phyloP scores from a whole-genome alignment of 2,797 vertebrate genomes.

The Rhinatrema bivittatum region DNA sequence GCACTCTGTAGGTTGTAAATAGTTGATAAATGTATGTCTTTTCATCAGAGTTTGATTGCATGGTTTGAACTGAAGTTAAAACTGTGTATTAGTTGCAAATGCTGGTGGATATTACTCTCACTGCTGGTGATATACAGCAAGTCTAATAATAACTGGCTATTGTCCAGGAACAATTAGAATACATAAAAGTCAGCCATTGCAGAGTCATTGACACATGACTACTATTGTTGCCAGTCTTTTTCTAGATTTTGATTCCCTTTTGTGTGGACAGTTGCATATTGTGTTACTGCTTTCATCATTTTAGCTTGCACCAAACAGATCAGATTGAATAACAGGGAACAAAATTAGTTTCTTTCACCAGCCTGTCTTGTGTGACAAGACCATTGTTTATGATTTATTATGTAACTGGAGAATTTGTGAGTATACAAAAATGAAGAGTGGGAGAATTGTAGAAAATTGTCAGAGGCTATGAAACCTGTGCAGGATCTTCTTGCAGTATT shows the following conservation, averaged over 20 bases:
- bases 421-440: neutral
- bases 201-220: constrained; percentile 4
- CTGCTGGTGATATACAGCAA: too few species aligned
- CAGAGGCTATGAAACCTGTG: neutral
- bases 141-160: constrained; percentile 36
- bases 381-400: constrained; percentile 20
- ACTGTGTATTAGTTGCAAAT: too few species aligned
- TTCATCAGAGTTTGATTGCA: too few species aligned
- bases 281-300: constrained; percentile 30
- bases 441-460: constrained; percentile 9
- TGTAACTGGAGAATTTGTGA: neutral
- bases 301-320: constrained; percentile 26
- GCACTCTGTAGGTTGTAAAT: too few species aligned
- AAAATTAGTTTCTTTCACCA: constrained; percentile 22
- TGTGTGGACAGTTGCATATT: neutral
- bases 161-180: constrained; percentile 17
- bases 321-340: constrained; percentile 27
- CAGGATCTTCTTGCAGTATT: too few species aligned
- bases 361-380: constrained; percentile 27
- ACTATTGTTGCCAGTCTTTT: constrained; percentile 30
- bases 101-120: too few species aligned
- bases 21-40: too few species aligned
- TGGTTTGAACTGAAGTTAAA: too few species aligned
- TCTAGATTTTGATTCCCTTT: constrained; percentile 35
- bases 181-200: constrained; percentile 4